Conservation (phyloP, 2,113 vertebrate species). For the Papio anubis region DNA sequence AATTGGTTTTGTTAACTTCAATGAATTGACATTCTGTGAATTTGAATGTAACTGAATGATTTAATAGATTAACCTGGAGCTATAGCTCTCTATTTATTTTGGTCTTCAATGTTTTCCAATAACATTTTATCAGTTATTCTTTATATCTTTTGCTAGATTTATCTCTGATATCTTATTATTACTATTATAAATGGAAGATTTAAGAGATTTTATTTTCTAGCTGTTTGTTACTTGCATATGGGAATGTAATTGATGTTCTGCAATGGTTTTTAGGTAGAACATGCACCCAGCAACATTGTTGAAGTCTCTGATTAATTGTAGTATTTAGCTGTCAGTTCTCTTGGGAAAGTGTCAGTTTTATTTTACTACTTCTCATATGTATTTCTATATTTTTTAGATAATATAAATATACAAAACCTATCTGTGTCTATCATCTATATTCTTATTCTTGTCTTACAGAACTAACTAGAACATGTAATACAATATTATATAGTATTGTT, state of each 20-base stretch:
- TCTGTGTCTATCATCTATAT: neutral
- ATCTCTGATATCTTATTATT: neutral
- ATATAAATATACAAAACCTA: neutral
- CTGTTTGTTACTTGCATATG: neutral
- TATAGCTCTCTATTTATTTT: slow-evolving; percentile 41
- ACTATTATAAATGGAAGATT: neutral
- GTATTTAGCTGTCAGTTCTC: neutral
- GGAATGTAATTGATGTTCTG: neutral
- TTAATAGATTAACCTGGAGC: neutral
- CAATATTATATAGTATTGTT: neutral
- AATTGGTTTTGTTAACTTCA: slow-evolving; percentile 54
- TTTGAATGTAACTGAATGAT: slow-evolving; percentile 33
- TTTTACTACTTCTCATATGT: neutral
- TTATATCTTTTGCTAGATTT: neutral
- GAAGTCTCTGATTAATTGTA: neutral
- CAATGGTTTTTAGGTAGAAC: neutral
- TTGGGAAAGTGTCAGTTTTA: neutral
- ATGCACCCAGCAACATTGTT: neutral
- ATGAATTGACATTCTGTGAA: neutral
- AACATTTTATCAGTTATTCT: slow-evolving; percentile 37
- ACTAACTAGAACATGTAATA: neutral
- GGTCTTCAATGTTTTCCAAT: slow-evolving; percentile 45
- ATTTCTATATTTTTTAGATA: neutral
- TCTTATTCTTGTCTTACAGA: neutral
- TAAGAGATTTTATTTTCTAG: neutral